Evolutionary conservation across 1,140 invertebrate species (phyloP).

Genomic region (Wasmannia auropunctata): DNA sequence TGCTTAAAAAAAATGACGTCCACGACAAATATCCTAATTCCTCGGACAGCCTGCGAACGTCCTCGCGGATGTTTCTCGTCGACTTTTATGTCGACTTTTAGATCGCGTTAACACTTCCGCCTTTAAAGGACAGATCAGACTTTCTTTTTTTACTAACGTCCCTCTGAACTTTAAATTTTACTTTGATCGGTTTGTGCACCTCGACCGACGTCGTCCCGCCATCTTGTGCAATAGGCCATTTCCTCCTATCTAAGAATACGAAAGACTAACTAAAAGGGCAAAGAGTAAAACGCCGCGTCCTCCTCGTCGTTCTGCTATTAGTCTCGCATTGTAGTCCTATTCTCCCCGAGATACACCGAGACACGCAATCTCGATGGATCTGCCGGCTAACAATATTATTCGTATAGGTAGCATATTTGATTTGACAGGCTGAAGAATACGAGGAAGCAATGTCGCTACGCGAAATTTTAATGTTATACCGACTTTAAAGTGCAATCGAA

Average conservation of each 20-base stretch:
- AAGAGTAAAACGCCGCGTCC: constrained; percentile 54
- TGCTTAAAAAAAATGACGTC: background rate
- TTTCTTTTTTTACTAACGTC: background rate
- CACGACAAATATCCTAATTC: background rate
- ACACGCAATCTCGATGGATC: background rate
- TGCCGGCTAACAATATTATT: background rate
- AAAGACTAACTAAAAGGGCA: constrained; percentile 79
- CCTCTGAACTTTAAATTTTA: background rate
- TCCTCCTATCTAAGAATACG: constrained; percentile 80
- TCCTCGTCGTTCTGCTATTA: background rate
- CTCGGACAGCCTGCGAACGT: background rate
- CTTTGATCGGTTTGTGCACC: constrained; percentile 14
- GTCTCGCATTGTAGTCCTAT: background rate
- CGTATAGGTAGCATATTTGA: constrained; percentile 12
- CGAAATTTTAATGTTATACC: background rate
- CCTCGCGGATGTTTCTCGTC: background rate
- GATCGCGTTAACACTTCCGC: no score
- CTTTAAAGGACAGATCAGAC: background rate
- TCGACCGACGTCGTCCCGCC: background rate
- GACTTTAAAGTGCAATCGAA: background rate
- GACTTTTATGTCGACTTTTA: no score
- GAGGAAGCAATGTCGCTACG: background rate
- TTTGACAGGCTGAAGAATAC: constrained; percentile 13
- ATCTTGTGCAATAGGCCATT: constrained; percentile 75
- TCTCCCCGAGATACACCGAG: background rate